These are phyloP conservation scores for Nyctereutes procyonoides DNA, from an alignment of 2,113 vertebrate species.

Conservation along the genomic window DNA sequence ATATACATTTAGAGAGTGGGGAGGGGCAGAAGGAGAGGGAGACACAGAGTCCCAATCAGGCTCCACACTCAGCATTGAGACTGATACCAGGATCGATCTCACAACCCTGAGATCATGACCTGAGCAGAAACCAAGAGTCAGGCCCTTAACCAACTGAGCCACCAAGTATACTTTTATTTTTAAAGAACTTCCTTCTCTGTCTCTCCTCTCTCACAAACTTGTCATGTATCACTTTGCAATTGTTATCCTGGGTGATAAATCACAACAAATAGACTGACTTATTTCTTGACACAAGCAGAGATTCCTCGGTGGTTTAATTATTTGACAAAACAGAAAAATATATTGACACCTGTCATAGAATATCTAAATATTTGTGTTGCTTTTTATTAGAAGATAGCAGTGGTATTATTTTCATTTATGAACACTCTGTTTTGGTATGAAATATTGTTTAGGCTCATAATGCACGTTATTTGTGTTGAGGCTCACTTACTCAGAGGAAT, in stretches of 20 bases:
- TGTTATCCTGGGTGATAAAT: background rate
- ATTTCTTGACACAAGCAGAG: background rate
- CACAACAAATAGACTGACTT: background rate
- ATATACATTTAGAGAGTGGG: background rate
- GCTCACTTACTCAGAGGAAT: background rate
- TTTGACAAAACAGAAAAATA: slow-evolving; percentile 18
- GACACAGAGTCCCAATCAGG: background rate
- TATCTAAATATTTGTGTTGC: background rate
- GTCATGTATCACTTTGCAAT: background rate
- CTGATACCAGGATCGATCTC: background rate
- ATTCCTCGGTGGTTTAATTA: slow-evolving; percentile 3
- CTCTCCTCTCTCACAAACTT: background rate
- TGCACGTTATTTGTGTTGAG: background rate
- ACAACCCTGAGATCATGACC: background rate
- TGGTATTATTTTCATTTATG: background rate
- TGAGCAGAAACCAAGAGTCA: background rate
- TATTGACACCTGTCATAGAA: background rate
- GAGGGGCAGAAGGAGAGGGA: background rate
- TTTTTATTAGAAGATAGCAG: background rate
- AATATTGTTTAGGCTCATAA: background rate
- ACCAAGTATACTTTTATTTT: background rate
- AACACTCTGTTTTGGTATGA: background rate
- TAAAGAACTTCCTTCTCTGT: background rate
- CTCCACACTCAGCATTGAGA: background rate
- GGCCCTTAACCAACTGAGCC: background rate